Evolutionary conservation across 64 coral and sea anemone species (phyloP).

Genomic region (Platygyra sinensis): DNA sequence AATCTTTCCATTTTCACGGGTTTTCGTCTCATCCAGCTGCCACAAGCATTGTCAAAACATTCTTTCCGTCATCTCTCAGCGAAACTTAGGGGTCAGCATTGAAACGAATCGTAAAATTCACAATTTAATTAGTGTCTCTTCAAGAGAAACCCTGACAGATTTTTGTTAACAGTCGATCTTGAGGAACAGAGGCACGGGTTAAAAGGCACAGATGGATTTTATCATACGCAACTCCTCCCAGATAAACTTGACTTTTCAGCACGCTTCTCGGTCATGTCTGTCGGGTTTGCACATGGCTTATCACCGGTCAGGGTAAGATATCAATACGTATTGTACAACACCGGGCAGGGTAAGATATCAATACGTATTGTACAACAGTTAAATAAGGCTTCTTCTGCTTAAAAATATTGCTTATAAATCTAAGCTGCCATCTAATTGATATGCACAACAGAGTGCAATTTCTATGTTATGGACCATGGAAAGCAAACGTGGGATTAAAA

Average conservation of each 20-base stretch:
- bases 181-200: neutral
- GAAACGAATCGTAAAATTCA: no score
- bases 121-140: no score
- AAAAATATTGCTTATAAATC: neutral
- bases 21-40: no score
- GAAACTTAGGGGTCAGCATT: no score
- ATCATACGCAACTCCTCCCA: conserved; percentile 26
- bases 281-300: neutral
- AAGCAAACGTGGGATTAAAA: no score
- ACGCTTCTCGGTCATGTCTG: neutral
- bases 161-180: neutral
- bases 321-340: no score
- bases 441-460: no score
- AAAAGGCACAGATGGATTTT: neutral
- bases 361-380: neutral
- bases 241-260: conserved; percentile 4
- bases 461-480: no score
- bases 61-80: no score
- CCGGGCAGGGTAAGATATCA: no score
- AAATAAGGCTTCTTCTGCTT: neutral
- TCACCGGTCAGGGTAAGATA: neutral
- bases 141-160: neutral
- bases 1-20: no score
- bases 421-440: neutral
- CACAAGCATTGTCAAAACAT: no score